Percentiles rank a stretch among this genome's conserved stretches.
Conservation (phyloP, 2,888 invertebrate species). For the Cantharis flavilabris region DNA sequence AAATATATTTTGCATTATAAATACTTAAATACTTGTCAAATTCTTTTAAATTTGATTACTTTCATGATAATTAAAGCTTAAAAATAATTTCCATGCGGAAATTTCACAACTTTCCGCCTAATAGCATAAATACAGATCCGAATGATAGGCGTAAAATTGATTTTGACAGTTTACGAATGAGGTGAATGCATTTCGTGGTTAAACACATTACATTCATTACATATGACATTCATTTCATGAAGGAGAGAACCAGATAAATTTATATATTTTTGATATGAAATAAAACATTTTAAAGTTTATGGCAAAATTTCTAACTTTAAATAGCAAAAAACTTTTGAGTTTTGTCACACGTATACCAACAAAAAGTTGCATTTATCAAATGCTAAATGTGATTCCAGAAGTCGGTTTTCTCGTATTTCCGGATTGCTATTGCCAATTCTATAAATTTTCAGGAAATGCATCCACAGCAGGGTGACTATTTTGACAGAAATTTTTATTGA, state of each 20-base stretch:
- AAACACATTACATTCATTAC: constrained; percentile 7
- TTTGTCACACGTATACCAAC: not conserved
- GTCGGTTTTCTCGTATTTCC: constrained; percentile 8
- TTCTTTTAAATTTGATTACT: not conserved
- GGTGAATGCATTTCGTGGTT: constrained; percentile 5
- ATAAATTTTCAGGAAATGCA: constrained; percentile 11
- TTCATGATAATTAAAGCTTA: not conserved
- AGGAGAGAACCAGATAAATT: not conserved
- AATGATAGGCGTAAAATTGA: constrained; percentile 1
- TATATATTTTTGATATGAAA: not conserved
- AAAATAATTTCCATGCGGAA: not conserved
- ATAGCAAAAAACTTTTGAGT: not conserved
- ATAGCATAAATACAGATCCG: constrained; percentile 2
- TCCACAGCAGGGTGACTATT: constrained; percentile 3
- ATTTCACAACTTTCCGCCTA: not conserved
- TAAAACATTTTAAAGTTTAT: not conserved
- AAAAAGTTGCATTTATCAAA: constrained; percentile 12
- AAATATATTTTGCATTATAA: not conserved
- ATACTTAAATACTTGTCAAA: not conserved
- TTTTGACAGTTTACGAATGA: constrained; percentile 8
- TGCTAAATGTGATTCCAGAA: not conserved
- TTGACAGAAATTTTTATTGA: not conserved
- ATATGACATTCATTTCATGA: constrained; percentile 7
- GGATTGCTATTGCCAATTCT: constrained; percentile 3
- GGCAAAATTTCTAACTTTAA: not conserved